phyloP scores from a whole-genome alignment of 2,113 vertebrate genomes.

The Carlito syrichta region DNA sequence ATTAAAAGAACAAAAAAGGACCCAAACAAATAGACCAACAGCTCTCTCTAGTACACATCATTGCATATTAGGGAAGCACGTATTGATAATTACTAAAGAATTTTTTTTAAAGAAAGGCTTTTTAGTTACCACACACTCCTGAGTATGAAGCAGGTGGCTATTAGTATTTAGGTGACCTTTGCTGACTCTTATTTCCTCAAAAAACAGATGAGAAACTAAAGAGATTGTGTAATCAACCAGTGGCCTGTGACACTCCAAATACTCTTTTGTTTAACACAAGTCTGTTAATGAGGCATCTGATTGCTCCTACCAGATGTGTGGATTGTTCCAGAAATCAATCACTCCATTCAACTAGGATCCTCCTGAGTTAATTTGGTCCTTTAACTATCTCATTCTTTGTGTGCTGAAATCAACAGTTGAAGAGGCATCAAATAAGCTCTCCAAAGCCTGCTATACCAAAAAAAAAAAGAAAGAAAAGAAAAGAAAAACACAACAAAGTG shows the following conservation, averaged over 20 bases:
- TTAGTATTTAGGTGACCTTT: conserved; percentile 47
- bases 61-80: background rate
- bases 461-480: too few relatives aligned
- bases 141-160: conserved; percentile 13
- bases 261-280: conserved; percentile 39
- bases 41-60: background rate
- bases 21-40: background rate
- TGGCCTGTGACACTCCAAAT: conserved; percentile 33
- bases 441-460: background rate
- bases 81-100: background rate
- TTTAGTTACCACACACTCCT: conserved; percentile 22
- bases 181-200: conserved; percentile 6
- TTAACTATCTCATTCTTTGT: conserved; percentile 44
- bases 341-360: conserved; percentile 39
- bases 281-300: conserved; percentile 47
- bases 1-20: background rate
- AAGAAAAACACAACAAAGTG: background rate
- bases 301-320: conserved; percentile 39
- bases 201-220: conserved; percentile 35
- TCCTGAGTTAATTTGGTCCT: conserved; percentile 45
- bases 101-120: background rate
- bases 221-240: conserved; percentile 32
- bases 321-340: conserved; percentile 64
- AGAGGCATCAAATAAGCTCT: background rate
- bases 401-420: conserved; percentile 1